phyloP scores from a whole-genome alignment of 2,888 invertebrate species.

The Drosophila dives region DNA sequence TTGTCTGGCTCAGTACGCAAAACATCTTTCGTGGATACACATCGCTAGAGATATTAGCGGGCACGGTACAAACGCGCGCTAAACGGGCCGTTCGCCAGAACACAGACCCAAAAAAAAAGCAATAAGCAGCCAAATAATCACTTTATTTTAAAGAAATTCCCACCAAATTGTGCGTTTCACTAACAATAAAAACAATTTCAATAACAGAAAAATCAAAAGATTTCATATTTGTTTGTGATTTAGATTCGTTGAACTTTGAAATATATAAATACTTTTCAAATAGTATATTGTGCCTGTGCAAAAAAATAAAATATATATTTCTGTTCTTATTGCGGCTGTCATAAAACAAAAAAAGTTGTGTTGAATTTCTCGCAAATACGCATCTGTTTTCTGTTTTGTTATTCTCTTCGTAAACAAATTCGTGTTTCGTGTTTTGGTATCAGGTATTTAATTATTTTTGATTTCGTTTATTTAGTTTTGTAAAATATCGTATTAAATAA shows the following conservation, averaged over 20 bases:
- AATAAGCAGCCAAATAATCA: conserved; percentile 22
- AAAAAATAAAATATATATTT: conserved; percentile 9
- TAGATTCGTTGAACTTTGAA: conserved; percentile 58
- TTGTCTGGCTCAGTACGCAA: conserved; percentile 60
- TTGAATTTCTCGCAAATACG: conserved; percentile 11
- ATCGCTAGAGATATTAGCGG: conserved; percentile 46
- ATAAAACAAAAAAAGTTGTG: conserved; percentile 21
- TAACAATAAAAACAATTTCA: not conserved
- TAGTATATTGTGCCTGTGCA: not conserved
- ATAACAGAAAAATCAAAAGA: not conserved
- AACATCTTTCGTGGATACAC: conserved; percentile 74
- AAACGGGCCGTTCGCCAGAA: conserved; percentile 68
- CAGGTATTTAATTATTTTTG: conserved; percentile 6
- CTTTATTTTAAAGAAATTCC: not conserved
- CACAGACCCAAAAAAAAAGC: conserved; percentile 45
- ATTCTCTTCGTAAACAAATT: conserved; percentile 69
- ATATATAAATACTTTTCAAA: conserved; percentile 8
- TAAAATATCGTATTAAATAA: not conserved
- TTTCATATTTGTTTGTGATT: conserved; percentile 24
- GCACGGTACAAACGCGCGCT: conserved; percentile 53
- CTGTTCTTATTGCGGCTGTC: conserved; percentile 9
- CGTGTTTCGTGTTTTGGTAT: conserved; percentile 23
- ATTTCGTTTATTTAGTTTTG: not conserved
- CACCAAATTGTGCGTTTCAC: conserved; percentile 1
- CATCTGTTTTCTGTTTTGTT: conserved; percentile 46